These are phyloP conservation scores for Rhincodon typus DNA, from an alignment of 2,797 vertebrate genomes.

Conservation along the genomic window DNA sequence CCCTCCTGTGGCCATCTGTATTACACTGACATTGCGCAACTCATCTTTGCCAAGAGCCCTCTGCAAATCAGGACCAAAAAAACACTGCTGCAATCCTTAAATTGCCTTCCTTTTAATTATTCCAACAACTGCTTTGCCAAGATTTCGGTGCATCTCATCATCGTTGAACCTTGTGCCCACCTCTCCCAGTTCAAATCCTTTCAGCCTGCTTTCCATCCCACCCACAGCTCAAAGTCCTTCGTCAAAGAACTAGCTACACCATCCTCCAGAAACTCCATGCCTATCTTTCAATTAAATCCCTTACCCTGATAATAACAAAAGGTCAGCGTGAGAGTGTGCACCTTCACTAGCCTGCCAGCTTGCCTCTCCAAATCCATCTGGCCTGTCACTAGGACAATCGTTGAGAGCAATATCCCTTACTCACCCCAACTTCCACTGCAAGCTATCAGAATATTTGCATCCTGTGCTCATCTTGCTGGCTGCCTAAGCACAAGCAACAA, in stretches of 20 bases:
- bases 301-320: neutral
- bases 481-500: neutral
- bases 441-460: neutral
- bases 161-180: neutral
- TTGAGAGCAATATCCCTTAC: neutral
- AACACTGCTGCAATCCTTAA: neutral
- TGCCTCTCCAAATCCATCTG: neutral
- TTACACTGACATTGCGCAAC: neutral
- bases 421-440: neutral
- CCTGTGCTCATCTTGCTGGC: neutral
- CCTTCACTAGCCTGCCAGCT: neutral
- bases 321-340: neutral
- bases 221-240: neutral
- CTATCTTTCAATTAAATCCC: neutral
- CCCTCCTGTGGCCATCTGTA: neutral
- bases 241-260: neutral
- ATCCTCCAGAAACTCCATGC: neutral
- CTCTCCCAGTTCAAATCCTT: neutral
- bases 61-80: neutral
- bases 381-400: neutral
- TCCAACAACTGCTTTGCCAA: neutral
- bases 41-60: neutral
- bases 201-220: neutral
- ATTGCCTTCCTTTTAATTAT: neutral
- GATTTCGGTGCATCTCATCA: neutral